These are phyloP conservation scores for Neomonachus schauinslandi DNA, from an alignment of 2,113 vertebrate species.

Conservation along the genomic window DNA sequence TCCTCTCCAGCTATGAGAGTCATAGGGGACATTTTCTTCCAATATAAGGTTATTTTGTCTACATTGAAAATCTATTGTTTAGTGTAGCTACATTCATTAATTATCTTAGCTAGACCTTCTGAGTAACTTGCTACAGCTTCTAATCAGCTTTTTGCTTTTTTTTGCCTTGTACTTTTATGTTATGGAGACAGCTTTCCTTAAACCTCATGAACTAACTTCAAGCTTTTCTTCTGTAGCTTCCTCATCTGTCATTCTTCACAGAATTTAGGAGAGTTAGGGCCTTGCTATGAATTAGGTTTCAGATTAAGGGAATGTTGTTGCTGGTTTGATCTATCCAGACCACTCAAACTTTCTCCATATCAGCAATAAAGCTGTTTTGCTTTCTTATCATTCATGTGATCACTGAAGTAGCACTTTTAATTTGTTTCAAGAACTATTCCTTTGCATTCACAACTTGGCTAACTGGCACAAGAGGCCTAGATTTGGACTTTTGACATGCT, in stretches of 20 bases:
- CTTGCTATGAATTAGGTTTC: background rate
- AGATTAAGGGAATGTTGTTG: background rate
- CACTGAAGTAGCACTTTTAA: background rate
- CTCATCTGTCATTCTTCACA: background rate
- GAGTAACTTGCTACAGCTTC: background rate
- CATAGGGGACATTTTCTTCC: background rate
- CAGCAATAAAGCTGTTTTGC: background rate
- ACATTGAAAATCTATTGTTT: background rate
- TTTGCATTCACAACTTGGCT: background rate
- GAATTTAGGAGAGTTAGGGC: background rate
- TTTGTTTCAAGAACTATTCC: background rate
- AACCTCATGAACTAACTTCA: background rate
- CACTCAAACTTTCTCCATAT: background rate
- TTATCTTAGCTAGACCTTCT: background rate
- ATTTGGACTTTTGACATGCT: background rate
- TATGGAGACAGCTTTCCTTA: background rate
- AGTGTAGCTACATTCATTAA: background rate
- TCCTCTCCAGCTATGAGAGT: background rate
- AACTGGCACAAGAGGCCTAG: background rate
- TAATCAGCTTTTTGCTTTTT: background rate
- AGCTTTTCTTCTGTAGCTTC: background rate
- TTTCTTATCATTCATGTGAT: background rate
- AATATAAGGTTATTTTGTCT: background rate
- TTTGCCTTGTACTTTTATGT: background rate
- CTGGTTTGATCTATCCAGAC: background rate